Evolutionary conservation across 2,888 invertebrate species (phyloP), one percentile per base, ranked within the genome.

Genomic region (Coleophora deauratella): DNA sequence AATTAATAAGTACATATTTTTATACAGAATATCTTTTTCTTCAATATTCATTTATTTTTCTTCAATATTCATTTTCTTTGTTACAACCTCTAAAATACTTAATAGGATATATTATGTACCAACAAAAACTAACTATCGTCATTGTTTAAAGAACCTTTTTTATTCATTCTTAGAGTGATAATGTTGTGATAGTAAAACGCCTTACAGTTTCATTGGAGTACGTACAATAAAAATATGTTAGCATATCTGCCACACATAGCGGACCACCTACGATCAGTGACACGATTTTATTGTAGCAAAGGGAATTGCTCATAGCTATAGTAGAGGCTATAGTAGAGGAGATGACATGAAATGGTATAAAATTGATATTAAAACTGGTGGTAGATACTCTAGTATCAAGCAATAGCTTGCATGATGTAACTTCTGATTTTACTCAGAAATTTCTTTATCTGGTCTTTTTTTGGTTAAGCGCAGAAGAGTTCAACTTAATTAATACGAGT

Each of bases 181-280:
- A 66, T 69, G 68, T 72, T 57, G 59, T 57, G 59, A 73, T 62
- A 64, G 63, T 80, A 74, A 79, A 42, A 79, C n/a, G 73, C 66
- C 63, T 63, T 72, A 72, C 21, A 21, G 21, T 21, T 21, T 6
- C 3, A 21, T 3, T 21, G 6, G 3, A n/a, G 3, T 67, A 67
- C 60, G 62, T 63, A 65, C 68, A 69, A 73, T 79, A 76, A 74
- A 78, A 75, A 66, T 66, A 71, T 70, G 66, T 69, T 61, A 63
- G 60, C 72, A 62, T 72, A 67, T 69, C 63, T 66, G 60, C 60
- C 62, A 58, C 64, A 69, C 69, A 66, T 62, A 61, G 66, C 58
- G 71, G 71, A 66, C 71, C 71, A 81, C 79, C 81, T 70, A 77
- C 72, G 66, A 58, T 62, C 6, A 4, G 21, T 4, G 3, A 21